Percentiles rank a stretch among this genome's conserved stretches.
Evolutionary conservation across 2,113 vertebrate species (phyloP).

Genomic region (Sminthopsis crassicaudata): DNA sequence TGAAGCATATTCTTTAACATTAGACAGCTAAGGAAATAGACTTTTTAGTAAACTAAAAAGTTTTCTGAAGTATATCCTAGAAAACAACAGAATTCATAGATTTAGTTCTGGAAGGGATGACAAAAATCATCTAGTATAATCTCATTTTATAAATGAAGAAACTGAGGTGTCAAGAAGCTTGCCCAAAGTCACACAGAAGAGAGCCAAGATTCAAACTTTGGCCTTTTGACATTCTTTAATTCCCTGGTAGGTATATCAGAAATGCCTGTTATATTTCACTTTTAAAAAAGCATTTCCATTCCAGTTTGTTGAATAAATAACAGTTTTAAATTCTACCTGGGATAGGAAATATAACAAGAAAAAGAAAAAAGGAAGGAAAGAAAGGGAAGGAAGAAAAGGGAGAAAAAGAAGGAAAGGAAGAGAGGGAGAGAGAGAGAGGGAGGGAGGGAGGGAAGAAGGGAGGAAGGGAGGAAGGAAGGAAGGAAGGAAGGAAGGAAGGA

Average conservation of each 20-base stretch:
- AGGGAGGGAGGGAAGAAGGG: too few relatives aligned
- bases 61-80: not conserved
- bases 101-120: not conserved
- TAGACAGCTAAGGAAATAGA: conserved; percentile 16
- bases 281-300: not conserved
- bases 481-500: too few relatives aligned
- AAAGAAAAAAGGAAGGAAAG: too few relatives aligned
- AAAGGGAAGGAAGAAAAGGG: too few relatives aligned
- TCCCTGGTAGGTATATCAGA: not conserved
- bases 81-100: not conserved
- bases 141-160: not conserved
- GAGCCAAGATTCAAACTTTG: not conserved
- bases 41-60: conserved; percentile 36
- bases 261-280: not conserved
- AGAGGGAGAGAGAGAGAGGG: too few relatives aligned
- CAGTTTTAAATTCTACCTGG: not conserved
- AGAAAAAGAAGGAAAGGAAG: too few relatives aligned
- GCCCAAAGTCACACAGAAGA: not conserved
- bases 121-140: not conserved
- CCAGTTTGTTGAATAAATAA: not conserved
- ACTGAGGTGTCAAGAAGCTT: not conserved
- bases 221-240: not conserved
- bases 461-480: too few relatives aligned
- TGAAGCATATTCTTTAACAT: conserved; percentile 21
- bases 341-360: not conserved